phyloP scores from a whole-genome alignment of 2,888 invertebrate species.

The Synergus laeviventris region DNA sequence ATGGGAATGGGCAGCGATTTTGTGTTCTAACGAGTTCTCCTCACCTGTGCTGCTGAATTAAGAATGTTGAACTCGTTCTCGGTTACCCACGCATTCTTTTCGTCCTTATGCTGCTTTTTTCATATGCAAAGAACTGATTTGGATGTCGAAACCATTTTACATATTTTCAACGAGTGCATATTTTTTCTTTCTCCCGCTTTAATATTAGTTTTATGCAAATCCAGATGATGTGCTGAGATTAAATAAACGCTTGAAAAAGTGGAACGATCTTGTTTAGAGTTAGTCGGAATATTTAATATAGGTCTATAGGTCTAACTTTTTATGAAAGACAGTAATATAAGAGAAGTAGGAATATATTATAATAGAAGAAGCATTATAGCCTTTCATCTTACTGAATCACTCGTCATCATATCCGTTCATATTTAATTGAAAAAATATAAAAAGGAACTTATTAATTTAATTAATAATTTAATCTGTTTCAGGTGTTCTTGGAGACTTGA shows the following conservation, averaged over 20 bases:
- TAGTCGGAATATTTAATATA: background rate
- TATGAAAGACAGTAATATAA: background rate
- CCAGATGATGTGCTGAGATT: conserved; percentile 30
- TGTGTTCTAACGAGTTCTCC: conserved; percentile 49
- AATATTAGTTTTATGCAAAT: conserved; percentile 25
- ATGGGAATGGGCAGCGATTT: conserved; percentile 43
- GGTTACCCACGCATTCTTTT: conserved; percentile 43
- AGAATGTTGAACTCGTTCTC: conserved; percentile 45
- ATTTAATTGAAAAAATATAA: background rate
- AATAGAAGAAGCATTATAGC: conserved; percentile 56
- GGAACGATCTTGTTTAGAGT: background rate
- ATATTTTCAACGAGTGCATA: conserved; percentile 31
- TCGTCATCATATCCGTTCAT: conserved; percentile 38
- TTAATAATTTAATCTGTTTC: background rate
- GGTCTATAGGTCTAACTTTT: background rate
- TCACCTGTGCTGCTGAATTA: conserved; percentile 46
- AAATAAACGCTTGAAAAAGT: background rate
- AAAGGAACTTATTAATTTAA: background rate
- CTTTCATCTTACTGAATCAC: conserved; percentile 72
- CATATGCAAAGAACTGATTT: conserved; percentile 34
- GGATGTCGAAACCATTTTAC: conserved; percentile 27
- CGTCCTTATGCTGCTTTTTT: conserved; percentile 31
- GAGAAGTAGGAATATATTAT: background rate
- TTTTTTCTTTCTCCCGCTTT: conserved; percentile 23
- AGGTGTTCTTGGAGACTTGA: background rate